A percentile compares a stretch with the other conserved stretches of the same genome.
These are phyloP conservation scores for Rhagium mordax DNA, from an alignment of 2,888 invertebrate genomes.

Conservation along the genomic window DNA sequence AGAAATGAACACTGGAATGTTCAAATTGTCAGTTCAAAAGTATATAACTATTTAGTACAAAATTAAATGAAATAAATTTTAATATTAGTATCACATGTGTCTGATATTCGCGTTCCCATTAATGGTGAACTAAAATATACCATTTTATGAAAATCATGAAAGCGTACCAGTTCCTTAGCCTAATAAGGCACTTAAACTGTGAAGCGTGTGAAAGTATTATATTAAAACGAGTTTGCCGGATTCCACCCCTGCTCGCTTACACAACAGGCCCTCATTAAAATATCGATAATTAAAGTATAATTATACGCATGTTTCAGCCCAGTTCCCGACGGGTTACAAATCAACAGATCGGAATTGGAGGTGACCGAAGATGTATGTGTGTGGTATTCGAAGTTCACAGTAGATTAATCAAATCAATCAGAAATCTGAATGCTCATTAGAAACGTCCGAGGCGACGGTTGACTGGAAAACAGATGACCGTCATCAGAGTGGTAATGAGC, in stretches of 20 bases:
- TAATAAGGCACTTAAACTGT: background rate
- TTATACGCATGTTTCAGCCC: slow-evolving; percentile 33
- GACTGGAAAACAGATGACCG: slow-evolving; percentile 50
- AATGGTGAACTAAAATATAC: too few species aligned
- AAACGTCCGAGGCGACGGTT: slow-evolving; percentile 44
- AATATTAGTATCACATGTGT: too few species aligned
- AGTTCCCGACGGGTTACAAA: slow-evolving; percentile 32
- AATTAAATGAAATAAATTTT: too few species aligned
- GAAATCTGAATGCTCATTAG: slow-evolving; percentile 56
- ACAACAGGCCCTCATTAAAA: slow-evolving; percentile 10
- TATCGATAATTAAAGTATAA: slow-evolving; percentile 22
- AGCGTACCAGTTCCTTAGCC: too few species aligned
- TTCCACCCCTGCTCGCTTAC: background rate
- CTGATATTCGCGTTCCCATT: too few species aligned
- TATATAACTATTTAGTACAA: too few species aligned
- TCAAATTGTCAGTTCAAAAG: too few species aligned
- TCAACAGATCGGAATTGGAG: slow-evolving; percentile 33
- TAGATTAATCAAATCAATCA: slow-evolving; percentile 58
- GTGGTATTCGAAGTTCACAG: slow-evolving; percentile 52
- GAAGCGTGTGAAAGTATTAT: background rate
- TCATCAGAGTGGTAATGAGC: slow-evolving; percentile 54
- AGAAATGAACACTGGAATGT: too few species aligned
- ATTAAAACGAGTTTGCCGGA: background rate
- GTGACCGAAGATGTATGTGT: slow-evolving; percentile 52
- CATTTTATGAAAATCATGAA: too few species aligned